Conservation (phyloP, 2,113 vertebrate species). For the Pimephales promelas region DNA sequence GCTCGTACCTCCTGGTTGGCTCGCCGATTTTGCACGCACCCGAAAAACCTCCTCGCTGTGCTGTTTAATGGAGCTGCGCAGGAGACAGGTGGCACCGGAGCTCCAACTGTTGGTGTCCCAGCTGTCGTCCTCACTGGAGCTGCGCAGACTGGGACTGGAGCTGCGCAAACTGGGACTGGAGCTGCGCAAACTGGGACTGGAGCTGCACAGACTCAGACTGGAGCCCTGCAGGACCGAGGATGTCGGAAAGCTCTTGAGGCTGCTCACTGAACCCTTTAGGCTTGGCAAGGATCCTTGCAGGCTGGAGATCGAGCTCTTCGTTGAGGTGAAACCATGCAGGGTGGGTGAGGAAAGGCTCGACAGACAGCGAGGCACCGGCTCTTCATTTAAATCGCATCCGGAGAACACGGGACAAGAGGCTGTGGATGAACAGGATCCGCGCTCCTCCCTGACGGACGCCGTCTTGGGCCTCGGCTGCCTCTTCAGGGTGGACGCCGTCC, state of each 20-base stretch:
- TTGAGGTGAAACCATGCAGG: conserved; percentile 51
- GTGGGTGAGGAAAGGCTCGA: conserved; percentile 68
- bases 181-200: conserved; percentile 52
- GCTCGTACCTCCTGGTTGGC: conserved; percentile 41
- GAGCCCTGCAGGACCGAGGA: not conserved
- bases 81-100: conserved; percentile 75
- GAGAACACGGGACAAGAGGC: conserved; percentile 75
- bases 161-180: conserved; percentile 67
- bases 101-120: conserved; percentile 77
- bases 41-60: conserved; percentile 64
- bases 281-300: conserved; percentile 39
- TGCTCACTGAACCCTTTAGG: conserved; percentile 41
- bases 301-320: conserved; percentile 51
- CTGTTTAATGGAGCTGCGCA: conserved; percentile 70
- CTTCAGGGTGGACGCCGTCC: conserved; percentile 58
- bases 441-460: conserved; percentile 64
- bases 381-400: conserved; percentile 70
- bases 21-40: conserved; percentile 58
- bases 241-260: not conserved
- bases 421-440: conserved; percentile 72
- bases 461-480: conserved; percentile 60
- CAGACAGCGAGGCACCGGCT: conserved; percentile 56
- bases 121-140: conserved; percentile 77
- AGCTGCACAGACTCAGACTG: not conserved
- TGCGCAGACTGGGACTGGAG: conserved; percentile 53